Evolutionary conservation across 1,140 invertebrate species (phyloP).

Genomic region (Geopemphigus sp.): DNA sequence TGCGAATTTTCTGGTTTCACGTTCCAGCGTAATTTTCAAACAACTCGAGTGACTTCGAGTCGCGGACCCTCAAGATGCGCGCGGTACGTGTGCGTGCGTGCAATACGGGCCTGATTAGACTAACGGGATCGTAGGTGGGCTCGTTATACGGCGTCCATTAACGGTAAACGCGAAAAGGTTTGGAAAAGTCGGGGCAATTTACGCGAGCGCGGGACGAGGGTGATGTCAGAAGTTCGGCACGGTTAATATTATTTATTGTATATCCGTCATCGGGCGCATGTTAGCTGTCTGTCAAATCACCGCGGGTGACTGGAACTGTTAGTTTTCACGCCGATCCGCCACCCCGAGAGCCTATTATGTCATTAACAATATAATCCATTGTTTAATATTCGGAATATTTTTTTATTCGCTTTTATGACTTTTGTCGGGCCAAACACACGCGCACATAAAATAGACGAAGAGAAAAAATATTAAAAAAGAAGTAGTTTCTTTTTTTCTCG

Average conservation of each 20-base stretch:
- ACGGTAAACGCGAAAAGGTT: not conserved
- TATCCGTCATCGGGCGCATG: conserved; percentile 12
- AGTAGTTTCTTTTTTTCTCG: conserved; percentile 26
- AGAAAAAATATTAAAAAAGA: too few relatives aligned
- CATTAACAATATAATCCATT: conserved; percentile 49
- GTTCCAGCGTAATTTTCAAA: too few relatives aligned
- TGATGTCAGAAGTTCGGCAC: conserved; percentile 8
- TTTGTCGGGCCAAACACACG: conserved; percentile 18
- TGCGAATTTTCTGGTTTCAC: too few relatives aligned
- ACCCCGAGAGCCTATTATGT: conserved; percentile 46
- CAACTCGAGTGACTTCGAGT: too few relatives aligned
- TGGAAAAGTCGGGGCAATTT: not conserved
- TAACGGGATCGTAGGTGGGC: too few relatives aligned
- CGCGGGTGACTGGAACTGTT: conserved; percentile 46
- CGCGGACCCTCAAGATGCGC: too few relatives aligned
- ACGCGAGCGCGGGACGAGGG: not conserved
- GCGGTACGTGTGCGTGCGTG: too few relatives aligned
- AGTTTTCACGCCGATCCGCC: conserved; percentile 48
- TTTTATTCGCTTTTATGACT: conserved; percentile 36
- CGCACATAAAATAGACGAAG: too few relatives aligned
- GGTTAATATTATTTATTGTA: conserved; percentile 31
- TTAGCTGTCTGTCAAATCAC: conserved; percentile 48
- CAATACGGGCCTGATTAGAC: too few relatives aligned
- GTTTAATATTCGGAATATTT: conserved; percentile 43
- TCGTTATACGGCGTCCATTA: not conserved